Conservation (phyloP, 2,797 vertebrate genomes). For the Setipinna tenuifilis region DNA sequence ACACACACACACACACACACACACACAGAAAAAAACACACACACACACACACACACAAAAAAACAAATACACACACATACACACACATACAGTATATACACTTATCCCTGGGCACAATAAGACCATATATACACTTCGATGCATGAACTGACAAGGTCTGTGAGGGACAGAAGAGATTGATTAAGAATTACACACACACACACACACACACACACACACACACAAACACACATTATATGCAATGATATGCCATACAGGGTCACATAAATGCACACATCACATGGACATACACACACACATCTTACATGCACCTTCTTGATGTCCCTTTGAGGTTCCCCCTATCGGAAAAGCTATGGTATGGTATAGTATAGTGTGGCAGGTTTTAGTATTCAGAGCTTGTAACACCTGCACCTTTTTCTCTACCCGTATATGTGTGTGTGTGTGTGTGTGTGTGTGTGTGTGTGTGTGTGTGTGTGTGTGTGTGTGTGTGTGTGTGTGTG, state of each 20-base stretch:
- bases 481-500: too few relatives aligned
- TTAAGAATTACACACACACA: too few relatives aligned
- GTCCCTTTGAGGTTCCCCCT: neutral
- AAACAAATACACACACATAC: neutral
- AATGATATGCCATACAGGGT: neutral
- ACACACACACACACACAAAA: neutral
- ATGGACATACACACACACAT: neutral
- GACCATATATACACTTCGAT: neutral
- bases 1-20: neutral
- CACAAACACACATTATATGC: neutral
- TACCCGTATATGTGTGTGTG: too few relatives aligned
- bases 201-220: neutral
- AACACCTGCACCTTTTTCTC: neutral
- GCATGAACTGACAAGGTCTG: too few relatives aligned
- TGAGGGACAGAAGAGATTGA: too few relatives aligned
- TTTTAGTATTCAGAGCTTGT: constrained; percentile 3
- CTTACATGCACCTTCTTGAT: neutral
- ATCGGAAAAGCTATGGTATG: neutral
- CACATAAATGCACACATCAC: neutral
- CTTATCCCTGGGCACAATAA: neutral
- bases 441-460: too few relatives aligned
- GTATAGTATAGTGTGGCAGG: neutral
- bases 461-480: too few relatives aligned
- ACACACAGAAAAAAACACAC: neutral
- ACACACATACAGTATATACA: neutral